Conservation (phyloP, 2,888 invertebrate genomes). For the Dusona sp. region DNA sequence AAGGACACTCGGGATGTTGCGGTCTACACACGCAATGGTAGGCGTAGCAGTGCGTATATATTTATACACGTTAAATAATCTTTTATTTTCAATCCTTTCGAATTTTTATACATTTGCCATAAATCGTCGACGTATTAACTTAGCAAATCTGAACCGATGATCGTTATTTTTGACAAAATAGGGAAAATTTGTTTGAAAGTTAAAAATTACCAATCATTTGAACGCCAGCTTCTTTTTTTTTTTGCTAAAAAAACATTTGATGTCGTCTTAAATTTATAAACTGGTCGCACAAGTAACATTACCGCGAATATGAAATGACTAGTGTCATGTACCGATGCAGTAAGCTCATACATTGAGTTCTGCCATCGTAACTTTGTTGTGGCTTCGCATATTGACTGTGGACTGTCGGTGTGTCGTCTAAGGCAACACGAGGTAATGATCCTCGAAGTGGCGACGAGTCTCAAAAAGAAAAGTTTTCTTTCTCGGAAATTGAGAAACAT, state of each 20-base stretch:
- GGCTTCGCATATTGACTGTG: constrained; percentile 32
- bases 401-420: constrained; percentile 14
- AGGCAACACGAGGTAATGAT: neutral
- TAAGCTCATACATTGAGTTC: neutral
- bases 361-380: constrained; percentile 2
- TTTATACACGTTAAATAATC: constrained; percentile 8
- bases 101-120: neutral
- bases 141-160: neutral
- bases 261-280: neutral
- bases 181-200: neutral
- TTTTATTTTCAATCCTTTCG: neutral
- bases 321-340: constrained; percentile 13
- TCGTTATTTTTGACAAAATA: neutral
- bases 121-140: neutral
- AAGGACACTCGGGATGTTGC: constrained; percentile 42
- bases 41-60: constrained; percentile 25
- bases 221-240: neutral
- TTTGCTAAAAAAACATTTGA: neutral
- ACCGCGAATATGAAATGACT: neutral
- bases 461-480: neutral
- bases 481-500: neutral
- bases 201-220: neutral
- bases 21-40: constrained; percentile 56
- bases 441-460: neutral
- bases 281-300: neutral